Base-by-base conservation (phyloP, 2,797 vertebrate species). In the Cheirogaleus major region DNA sequence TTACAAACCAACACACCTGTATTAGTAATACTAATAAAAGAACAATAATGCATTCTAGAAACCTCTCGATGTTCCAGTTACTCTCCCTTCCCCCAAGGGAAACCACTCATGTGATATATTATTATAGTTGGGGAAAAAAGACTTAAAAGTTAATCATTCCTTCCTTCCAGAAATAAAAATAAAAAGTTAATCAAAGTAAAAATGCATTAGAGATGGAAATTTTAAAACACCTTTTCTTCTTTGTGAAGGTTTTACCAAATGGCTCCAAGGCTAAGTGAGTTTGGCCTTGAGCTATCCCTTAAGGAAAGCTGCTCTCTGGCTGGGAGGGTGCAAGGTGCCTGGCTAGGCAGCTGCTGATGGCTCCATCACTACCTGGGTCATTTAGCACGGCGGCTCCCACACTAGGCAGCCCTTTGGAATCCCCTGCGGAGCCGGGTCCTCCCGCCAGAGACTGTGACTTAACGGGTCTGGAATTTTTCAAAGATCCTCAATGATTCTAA, bases 401-500 rank as follows among this genome's bases (percentile, higher is more conserved):
- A 7, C 14, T 4, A 45, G 52, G 25, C 32, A 48, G 11, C 50
- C 5, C 32, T 0, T 0, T 1, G 25, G n/a, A 63, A 18, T 4
- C 55, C 18, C 57, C 15, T 7, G 50, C 1, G 0, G 32, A 45
- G 43, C 72, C 65, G 45, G 7, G 50, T 9, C n/a, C 63, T 30
- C 14, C 10, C 69, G 18, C 15, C 22, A 15, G 48, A 27, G 61
- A 41, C 2, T 11, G 3, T 17, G 65, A 50, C n/a, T 35, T 48
- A 23, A 55, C 45, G 13, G 15, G 22, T 88, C 63, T 63, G 55
- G 23, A 15, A 50, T 43, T 45, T 41, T 52, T 35, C 78, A 23
- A 7, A 30, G 61, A 12, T 30, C 27, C n/a, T 10, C 32, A 12
- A 15, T 20, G 35, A 78, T 61, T 55, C 22, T 35, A 13, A 35